phyloP scores from a whole-genome alignment of 2,113 vertebrate species.

The Heterotilapia buettikoferi region DNA sequence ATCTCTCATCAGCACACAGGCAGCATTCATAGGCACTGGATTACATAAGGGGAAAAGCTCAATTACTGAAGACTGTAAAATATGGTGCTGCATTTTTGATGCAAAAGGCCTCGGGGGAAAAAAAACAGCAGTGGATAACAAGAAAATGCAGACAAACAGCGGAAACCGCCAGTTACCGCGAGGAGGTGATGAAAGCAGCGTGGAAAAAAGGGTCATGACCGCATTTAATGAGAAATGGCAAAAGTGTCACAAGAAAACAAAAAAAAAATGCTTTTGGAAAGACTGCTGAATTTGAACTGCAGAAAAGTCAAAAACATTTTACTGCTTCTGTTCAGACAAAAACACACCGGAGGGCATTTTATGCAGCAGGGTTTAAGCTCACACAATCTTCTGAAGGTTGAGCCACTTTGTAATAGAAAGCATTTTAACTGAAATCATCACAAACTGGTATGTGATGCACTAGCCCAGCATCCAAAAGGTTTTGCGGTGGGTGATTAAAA shows the following conservation, averaged over 20 bases:
- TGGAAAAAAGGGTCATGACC: constrained; percentile 4
- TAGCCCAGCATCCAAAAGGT: not conserved
- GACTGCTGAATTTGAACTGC: not conserved
- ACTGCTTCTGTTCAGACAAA: not conserved
- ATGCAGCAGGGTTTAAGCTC: not conserved
- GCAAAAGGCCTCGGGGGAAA: not conserved
- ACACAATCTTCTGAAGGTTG: not conserved
- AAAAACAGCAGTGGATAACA: not conserved
- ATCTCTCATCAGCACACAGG: not conserved
- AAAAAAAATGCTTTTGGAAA: not conserved
- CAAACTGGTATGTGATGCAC: not conserved
- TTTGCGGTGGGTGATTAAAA: not conserved
- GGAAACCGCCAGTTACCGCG: constrained; percentile 5
- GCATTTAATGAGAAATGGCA: constrained; percentile 42
- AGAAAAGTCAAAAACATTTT: not conserved
- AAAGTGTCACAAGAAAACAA: constrained; percentile 19
- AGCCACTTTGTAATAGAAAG: not conserved
- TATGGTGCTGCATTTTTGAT: not conserved
- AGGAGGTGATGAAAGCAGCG: not conserved
- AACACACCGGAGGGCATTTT: not conserved
- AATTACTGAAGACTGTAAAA: not conserved
- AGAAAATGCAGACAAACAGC: not conserved
- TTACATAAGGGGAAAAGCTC: not conserved
- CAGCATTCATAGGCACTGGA: not conserved
- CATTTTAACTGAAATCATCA: not conserved